A percentile compares a stretch with the other conserved stretches of the same genome.
Conservation (phyloP, 2,888 invertebrate species). For the Thyatira batis region DNA sequence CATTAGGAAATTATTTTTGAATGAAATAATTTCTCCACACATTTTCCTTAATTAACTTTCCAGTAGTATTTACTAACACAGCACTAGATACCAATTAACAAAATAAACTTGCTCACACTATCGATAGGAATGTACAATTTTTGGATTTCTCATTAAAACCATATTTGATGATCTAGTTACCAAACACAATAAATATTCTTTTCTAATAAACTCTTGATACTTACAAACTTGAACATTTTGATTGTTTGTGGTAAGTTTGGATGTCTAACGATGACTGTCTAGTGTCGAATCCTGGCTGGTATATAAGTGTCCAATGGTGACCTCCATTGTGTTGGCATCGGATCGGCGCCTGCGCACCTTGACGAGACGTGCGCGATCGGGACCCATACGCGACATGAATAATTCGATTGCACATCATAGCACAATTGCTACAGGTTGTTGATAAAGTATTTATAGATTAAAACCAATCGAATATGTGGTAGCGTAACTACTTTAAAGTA, state of each 20-base stretch:
- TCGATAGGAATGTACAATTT: no score
- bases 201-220: slow-evolving; percentile 33
- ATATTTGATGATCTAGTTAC: no score
- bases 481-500: background rate
- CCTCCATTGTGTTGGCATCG: slow-evolving; percentile 69
- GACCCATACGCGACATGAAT: slow-evolving; percentile 65
- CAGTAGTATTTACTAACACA: no score
- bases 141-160: background rate
- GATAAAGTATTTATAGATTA: slow-evolving; percentile 6
- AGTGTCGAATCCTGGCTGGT: slow-evolving; percentile 47
- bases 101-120: no score
- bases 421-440: slow-evolving; percentile 49
- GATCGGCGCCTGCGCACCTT: slow-evolving; percentile 58
- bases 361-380: slow-evolving; percentile 56
- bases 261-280: slow-evolving; percentile 58
- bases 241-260: slow-evolving; percentile 39
- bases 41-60: no score
- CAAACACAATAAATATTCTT: background rate
- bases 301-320: slow-evolving; percentile 69
- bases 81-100: no score
- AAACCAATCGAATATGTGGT: no score
- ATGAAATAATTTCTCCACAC: no score
- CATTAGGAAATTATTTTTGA: no score
- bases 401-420: slow-evolving; percentile 35
- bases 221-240: slow-evolving; percentile 81